Evolutionary conservation across 1,140 invertebrate species (phyloP).

Genomic region (Aphelenchoides avenae): DNA sequence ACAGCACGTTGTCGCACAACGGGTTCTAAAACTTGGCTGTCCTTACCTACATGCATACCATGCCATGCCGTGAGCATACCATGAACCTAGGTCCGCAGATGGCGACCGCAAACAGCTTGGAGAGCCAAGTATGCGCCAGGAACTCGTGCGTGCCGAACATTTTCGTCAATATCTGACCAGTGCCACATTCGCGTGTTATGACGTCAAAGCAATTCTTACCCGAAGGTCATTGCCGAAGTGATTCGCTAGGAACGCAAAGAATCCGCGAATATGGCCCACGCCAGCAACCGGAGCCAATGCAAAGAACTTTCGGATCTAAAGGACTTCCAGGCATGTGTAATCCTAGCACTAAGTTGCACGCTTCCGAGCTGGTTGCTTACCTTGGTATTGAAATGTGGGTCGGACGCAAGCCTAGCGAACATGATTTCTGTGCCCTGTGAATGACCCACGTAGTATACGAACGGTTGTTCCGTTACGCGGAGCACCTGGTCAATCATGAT

Average conservation of each 20-base stretch:
- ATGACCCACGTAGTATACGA: conserved; percentile 63
- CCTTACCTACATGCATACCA: too few relatives aligned
- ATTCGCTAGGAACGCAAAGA: conserved; percentile 38
- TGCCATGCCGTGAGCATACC: too few relatives aligned
- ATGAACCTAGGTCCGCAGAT: conserved; percentile 31
- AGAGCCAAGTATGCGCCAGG: conserved; percentile 35
- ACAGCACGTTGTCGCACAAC: conserved; percentile 40
- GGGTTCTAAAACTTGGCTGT: too few relatives aligned
- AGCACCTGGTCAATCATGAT: conserved; percentile 69
- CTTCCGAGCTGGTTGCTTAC: not conserved
- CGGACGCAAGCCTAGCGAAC: conserved; percentile 60
- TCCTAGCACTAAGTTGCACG: too few relatives aligned
- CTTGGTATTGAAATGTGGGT: conserved; percentile 18
- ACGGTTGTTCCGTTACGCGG: conserved; percentile 56
- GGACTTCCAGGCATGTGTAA: too few relatives aligned
- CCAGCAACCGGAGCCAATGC: conserved; percentile 50
- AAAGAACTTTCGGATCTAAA: conserved; percentile 52
- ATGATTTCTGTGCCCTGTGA: conserved; percentile 63
- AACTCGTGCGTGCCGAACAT: conserved; percentile 39
- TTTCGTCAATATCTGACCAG: conserved; percentile 11
- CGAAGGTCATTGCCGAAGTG: conserved; percentile 33
- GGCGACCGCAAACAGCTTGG: conserved; percentile 27
- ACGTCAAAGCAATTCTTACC: conserved; percentile 22
- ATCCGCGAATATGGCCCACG: conserved; percentile 42
- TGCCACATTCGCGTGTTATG: too few relatives aligned